Evolutionary conservation across 2,113 vertebrate genomes (phyloP), one percentile per base, ranked within the genome.

Genomic region (Uropsilus gracilis): DNA sequence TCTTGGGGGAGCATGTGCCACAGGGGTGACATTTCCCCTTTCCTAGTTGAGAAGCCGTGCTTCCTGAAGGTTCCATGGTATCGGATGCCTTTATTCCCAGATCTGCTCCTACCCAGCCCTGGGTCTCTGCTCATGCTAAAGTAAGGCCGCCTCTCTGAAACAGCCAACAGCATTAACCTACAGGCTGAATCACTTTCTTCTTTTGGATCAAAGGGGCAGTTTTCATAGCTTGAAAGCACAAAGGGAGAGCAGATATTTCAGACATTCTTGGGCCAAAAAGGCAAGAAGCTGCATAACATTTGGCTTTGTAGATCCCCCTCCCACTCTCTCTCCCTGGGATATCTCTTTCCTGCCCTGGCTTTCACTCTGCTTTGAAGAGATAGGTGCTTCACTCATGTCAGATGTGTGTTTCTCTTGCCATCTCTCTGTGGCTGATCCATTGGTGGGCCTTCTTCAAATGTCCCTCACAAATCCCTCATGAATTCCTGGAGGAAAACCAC

Each of bases 211-310:
- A 96, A 96, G 87, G 63, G 34, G 72, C 50, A 73, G 59, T 73
- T 91, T 96, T 95, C 91, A 87, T 39, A 94, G 90, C 69, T 91
- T 94, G 91, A 97, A 96, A 97, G 87, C 50, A 8, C 59, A 89
- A 92, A 94, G 37, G 61, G 73, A 72, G 71, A 85, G 42, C 57
- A 92, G 84, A 83, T 71, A 20, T 57, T 80, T 97, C 76, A 90
- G 92, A 95, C 91, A 84, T 93, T 30, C 37, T 72, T n/a, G 37
- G 55, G 69, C 89, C 59, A 6, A 1, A 80, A 89, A 94, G 86
- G 91, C 72, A 57, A 55, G 53, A 39, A 89, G 37, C 39, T 42
- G 72, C 68, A 32, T 46, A 84, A 48, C 22, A 7, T 48, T 71
- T 39, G 92, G 44, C 86, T 87, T 48, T 37, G 8, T 8, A 37